Evolutionary conservation across 1,140 invertebrate species (phyloP), one percentile per base, ranked within the genome.

Genomic region (Araneus ventricosus): DNA sequence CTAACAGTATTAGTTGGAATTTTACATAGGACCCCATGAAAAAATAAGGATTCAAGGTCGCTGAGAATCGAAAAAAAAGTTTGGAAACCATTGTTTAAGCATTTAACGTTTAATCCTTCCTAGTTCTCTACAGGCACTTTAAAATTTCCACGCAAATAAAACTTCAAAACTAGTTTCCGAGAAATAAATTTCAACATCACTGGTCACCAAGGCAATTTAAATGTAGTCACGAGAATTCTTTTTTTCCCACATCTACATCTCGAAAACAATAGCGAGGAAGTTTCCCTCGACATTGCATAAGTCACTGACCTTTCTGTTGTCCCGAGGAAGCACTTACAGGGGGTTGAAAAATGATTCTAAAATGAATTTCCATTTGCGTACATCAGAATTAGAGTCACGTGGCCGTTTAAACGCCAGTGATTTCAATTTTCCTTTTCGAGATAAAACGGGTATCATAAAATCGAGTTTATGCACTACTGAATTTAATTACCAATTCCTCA

Each of bases 251-350:
- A 67, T 8, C 63, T 27, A n/a, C n/a, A 27, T 27, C 14, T n/a
- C 27, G 27, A 75, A 75, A 75, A 75, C 70, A 75, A 75, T 75
- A 37, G 30, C 30, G 30, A 75, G 70, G 34, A 75, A 75, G 30
- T 75, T 27, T 34, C 20, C 8, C 20, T 75, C 27, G 6, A 8
- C n/a, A 63, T 63, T 63, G 22, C 59, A 75, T 6, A 75, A 37
- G 70, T 75, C 70, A 75, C 30, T 75, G 70, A 37, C 70, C 70
- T 75, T 75, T 75, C 10, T 22, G 14, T 14, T 20, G 34, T 75
- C 17, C 30, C 17, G 37, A 20, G 20, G 17, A 75, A 34, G 17
- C 10, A 34, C 34, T 75, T 75, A 27, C 34, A 34, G 30, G 70
- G n/a, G 10, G 4, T 75, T 37, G 20, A 75, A 30, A 70, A 75